Evolutionary conservation across 2,797 vertebrate species (phyloP), one percentile per base, ranked within the genome.

Genomic region (Poeciliopsis presidionis): DNA sequence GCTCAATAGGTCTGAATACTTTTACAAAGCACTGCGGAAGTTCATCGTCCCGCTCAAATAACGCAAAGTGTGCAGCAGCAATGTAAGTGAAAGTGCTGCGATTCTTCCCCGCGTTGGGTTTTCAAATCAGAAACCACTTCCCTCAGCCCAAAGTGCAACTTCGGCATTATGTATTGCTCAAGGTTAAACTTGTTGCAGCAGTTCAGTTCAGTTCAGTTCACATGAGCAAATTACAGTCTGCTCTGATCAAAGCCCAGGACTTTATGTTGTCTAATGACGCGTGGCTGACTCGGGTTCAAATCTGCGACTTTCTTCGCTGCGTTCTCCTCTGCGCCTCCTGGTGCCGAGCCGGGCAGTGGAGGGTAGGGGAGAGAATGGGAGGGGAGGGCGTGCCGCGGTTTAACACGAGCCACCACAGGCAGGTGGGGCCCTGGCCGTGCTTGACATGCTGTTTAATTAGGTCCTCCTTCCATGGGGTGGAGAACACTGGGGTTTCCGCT

Each of bases 371-470:
- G 85, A 89, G 39, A 5, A 39, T 0, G 7, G 7, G 7, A 41
- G 7, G 6, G 7, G 51, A 80, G 85, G 89, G 89, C 4, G 86
- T 74, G 84, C 59, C 73, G 3, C 61, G 77, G 85, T 78, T 51
- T 72, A 82, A 49, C 53, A 61, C 14, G n/a, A 87, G 84, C 88
- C 88, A 2, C 89, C 89, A 83, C 65, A 16, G 33, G 82, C 90
- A 88, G 90, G 91, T 92, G 91, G 88, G 92, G 90, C 82, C 83
- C 72, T 79, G 36, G 6, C 76, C 63, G 51, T 46, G 84, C 80
- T 8, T 71, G 74, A 76, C 84, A 81, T 41, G 73, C 81, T 83
- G 79, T 91, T 91, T 88, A 90, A 89, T 92, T 89, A 90, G 76
- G 72, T 71, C 80, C 78, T 57, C 7, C 76, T 67, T 83, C 36